phyloP scores from a whole-genome alignment of 2,113 vertebrate genomes.

The Eidolon helvum region DNA sequence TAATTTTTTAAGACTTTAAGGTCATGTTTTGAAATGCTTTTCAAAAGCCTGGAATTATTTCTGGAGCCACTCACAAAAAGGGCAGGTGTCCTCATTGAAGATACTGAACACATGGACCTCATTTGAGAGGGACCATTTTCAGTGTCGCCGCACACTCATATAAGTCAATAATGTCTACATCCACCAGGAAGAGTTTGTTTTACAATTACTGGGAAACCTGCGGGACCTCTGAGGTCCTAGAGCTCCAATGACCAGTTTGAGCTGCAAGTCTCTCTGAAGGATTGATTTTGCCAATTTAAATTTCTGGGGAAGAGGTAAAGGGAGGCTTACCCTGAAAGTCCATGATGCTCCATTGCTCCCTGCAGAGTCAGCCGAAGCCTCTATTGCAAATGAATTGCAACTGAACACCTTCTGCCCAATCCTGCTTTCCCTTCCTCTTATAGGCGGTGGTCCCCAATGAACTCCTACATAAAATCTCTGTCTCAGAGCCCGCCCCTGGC shows the following conservation, averaged over 20 bases:
- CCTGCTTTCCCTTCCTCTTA: background rate
- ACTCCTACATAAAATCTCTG: background rate
- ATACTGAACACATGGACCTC: slow-evolving; percentile 86
- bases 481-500: too few relatives aligned
- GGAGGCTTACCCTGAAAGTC: background rate
- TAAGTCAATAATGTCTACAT: slow-evolving; percentile 91
- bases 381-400: background rate
- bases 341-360: background rate
- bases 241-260: background rate
- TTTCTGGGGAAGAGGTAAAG: background rate
- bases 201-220: slow-evolving; percentile 89
- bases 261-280: background rate
- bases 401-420: background rate
- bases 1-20: slow-evolving; percentile 91
- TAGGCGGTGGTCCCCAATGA: background rate
- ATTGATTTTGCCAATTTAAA: background rate
- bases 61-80: slow-evolving; percentile 90
- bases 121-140: slow-evolving; percentile 92
- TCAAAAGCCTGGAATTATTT: slow-evolving; percentile 91
- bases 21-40: slow-evolving; percentile 90
- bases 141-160: slow-evolving; percentile 89
- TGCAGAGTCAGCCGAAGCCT: background rate
- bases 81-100: slow-evolving; percentile 92
- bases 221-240: background rate
- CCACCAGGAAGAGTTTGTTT: slow-evolving; percentile 92